Evolutionary conservation across 1,140 invertebrate genomes (phyloP).

Genomic region (Adoxophyes honmai): DNA sequence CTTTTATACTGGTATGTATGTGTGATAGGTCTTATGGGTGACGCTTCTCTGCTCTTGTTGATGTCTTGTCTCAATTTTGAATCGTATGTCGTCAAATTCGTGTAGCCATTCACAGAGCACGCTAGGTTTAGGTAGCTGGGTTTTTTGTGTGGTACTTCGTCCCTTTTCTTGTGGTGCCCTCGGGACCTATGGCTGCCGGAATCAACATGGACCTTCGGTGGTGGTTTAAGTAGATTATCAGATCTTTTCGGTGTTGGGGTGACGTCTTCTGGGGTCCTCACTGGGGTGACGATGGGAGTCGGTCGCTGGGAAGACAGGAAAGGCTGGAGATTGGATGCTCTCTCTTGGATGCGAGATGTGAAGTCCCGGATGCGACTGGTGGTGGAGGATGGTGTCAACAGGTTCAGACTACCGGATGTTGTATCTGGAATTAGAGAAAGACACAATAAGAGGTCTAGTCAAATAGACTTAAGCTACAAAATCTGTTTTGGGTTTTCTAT

Average conservation of each 20-base stretch:
- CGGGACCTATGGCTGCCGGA: conserved; percentile 58
- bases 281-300: conserved; percentile 16
- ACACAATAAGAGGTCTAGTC: no score
- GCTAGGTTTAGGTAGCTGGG: conserved; percentile 93
- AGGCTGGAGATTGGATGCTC: conserved; percentile 55
- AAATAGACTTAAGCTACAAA: no score
- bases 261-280: conserved; percentile 49
- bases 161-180: conserved; percentile 57
- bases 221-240: conserved; percentile 64
- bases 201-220: conserved; percentile 58
- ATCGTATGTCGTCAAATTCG: conserved; percentile 89
- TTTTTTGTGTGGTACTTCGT: conserved; percentile 61
- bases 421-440: conserved; percentile 63
- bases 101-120: conserved; percentile 94
- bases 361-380: conserved; percentile 78
- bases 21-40: conserved; percentile 79
- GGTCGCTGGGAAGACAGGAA: conserved; percentile 32
- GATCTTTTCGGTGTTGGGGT: conserved; percentile 53
- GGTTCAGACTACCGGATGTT: conserved; percentile 77
- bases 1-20: conserved; percentile 78
- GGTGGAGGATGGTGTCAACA: conserved; percentile 78
- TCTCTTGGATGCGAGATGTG: conserved; percentile 76
- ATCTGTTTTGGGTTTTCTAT: no score
- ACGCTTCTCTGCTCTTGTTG: conserved; percentile 82
- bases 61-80: conserved; percentile 85